A percentile compares a stretch with the other conserved stretches of the same genome.
These are phyloP conservation scores for Myotis daubentonii DNA, from an alignment of 2,797 vertebrate species.

Conservation along the genomic window DNA sequence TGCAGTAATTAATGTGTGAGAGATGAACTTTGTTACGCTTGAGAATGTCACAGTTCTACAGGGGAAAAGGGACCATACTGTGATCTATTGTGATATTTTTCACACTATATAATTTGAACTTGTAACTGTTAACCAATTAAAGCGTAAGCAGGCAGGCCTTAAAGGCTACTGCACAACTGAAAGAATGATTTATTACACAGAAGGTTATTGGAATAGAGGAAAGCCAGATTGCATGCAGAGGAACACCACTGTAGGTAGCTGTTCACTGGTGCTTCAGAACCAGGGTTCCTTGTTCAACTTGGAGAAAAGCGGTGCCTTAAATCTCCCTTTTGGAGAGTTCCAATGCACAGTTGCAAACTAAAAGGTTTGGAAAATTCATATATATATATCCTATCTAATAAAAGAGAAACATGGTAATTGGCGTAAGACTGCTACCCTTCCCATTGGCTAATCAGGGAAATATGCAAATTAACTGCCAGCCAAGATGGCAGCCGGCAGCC, in stretches of 20 bases:
- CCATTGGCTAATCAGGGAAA: too few relatives aligned
- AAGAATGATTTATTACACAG: constrained; percentile 63
- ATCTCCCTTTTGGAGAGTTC: neutral
- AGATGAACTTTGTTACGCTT: neutral
- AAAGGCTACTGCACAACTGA: constrained; percentile 39
- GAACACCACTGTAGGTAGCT: neutral
- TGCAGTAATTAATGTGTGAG: constrained; percentile 28
- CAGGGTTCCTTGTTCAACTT: neutral
- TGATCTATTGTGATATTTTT: constrained; percentile 68
- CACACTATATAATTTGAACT: constrained; percentile 33
- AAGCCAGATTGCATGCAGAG: neutral
- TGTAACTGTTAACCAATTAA: constrained; percentile 71
- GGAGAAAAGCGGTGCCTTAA: neutral
- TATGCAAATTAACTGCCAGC: too few relatives aligned
- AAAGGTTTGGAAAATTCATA: neutral
- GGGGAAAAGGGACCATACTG: constrained; percentile 16
- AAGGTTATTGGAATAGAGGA: neutral
- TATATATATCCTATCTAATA: too few relatives aligned
- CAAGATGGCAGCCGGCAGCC: too few relatives aligned
- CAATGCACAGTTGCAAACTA: neutral
- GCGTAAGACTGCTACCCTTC: too few relatives aligned
- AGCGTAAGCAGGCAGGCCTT: constrained; percentile 58
- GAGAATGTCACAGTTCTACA: constrained; percentile 55
- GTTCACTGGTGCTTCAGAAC: neutral
- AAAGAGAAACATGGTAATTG: too few relatives aligned